Base-by-base conservation (phyloP, 2,113 vertebrate genomes). In the Platysteira castanea region DNA sequence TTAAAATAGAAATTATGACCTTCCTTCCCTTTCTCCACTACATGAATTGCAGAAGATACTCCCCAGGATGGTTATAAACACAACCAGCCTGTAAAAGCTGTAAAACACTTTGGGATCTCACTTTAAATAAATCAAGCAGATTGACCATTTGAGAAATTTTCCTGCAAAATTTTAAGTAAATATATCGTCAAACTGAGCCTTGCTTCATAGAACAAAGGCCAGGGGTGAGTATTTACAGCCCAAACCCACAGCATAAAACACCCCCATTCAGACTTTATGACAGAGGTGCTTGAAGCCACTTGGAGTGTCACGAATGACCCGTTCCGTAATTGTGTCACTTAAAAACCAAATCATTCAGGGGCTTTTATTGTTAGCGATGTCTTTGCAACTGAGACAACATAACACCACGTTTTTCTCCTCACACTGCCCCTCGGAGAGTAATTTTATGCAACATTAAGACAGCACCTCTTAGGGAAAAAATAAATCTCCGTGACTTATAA, bases 391-490 rank as follows among this genome's bases (percentile, higher is more conserved):
- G 80, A 96, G 95, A 92, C 96, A 96, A 94, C 90, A 90, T 15
- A 92, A 81, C 85, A 14, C 73, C 83, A 77, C 67, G 8, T 84
- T 92, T 88, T 80, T n/a, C 85, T 95, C 76, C 80, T 88, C 73
- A 23, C 68, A 37, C 52, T 63, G 23, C 79, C 90, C 96, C 96
- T 54, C 42, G 63, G 95, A 95, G 93, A 96, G 85, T 92, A 50
- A 92, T 97, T 96, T 96, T 96, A 96, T 95, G 90, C 95, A 95
- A 93, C 92, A 87, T 96, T 95, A 96, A 96, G 56, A 92, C 44
- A 84, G 73, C 0, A 31, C 57, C 90, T 96, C 90, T 81, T 44
- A 52, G 73, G 91, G 83, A 10, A 47, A 77, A 86, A 88, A 73
- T 59, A 75, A 53, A 64, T 77, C 63, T 74, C 74, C 4, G 37